Evolutionary conservation across 1,140 invertebrate genomes (phyloP), one percentile per base, ranked within the genome.

Genomic region (Polyergus mexicanus): DNA sequence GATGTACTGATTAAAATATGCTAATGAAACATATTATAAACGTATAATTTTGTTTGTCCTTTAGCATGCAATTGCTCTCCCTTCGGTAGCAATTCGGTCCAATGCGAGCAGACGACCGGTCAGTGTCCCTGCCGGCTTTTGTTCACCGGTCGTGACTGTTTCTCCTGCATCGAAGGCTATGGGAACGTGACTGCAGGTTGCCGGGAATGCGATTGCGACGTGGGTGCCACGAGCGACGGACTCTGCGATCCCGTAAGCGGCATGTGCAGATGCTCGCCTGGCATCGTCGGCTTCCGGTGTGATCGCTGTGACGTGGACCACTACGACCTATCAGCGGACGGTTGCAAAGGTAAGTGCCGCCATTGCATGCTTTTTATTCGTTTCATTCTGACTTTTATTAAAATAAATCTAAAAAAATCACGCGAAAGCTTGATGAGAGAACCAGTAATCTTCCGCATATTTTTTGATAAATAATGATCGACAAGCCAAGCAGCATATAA

Each of bases 211-310:
- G 93, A 95, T 4, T 98, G 98, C 65, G 97, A 98, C 8, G 97
- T 97, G 63, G 98, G 98, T n/a, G 96, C 97, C n/a, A 96, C 96
- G 47, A 51, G 8, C 75, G 98, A 98, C 93, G 96, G 97, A 90
- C 93, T 95, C 32, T 99, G 98, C 93, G 95, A 97, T 86, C 95
- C 96, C 60, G 96, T 97, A 51, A 96, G 96, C n/a, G 96, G 96
- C 2, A 95, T 96, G 1, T 98, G 98, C 94, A 93, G 96, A 69
- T 95, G 96, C 56, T 95, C 95, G 62, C 91, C 93, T 0, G 98
- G 98, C 25, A 97, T 98, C 3, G 96, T 96, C 60, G 98, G 98
- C 16, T 96, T 96, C n/a, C 96, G 96, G 71, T 99, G 98, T 93
- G 97, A 98, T 91, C 93, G 92, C 19, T 99, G 98, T 93, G 94